phyloP scores from a whole-genome alignment of 2,113 vertebrate species.

The Helogale parvula region DNA sequence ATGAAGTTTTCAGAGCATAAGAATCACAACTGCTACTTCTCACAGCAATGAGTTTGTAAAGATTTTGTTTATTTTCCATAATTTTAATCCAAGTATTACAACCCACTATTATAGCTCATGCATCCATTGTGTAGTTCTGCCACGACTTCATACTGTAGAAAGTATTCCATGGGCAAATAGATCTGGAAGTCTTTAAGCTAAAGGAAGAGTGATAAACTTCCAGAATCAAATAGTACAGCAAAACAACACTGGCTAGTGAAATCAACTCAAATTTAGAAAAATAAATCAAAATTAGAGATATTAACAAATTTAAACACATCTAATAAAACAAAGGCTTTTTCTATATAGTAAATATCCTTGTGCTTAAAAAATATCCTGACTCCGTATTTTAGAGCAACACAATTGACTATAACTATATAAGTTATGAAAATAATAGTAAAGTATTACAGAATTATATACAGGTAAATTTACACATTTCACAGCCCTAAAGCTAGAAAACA shows the following conservation, averaged over 20 bases:
- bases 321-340: constrained; percentile 42
- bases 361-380: not conserved
- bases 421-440: constrained; percentile 49
- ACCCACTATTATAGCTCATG: not conserved
- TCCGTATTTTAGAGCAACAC: not conserved
- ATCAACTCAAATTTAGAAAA: constrained; percentile 30
- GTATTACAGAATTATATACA: not conserved
- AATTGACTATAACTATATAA: not conserved
- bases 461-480: not conserved
- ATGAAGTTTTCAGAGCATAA: constrained; percentile 46
- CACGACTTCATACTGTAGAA: constrained; percentile 14
- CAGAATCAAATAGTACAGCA: constrained; percentile 2
- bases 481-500: not conserved
- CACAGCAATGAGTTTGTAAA: constrained; percentile 14
- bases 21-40: constrained; percentile 20
- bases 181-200: not conserved
- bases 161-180: not conserved
- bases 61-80: constrained; percentile 39
- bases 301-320: not conserved
- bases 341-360: constrained; percentile 4
- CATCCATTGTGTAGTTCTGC: constrained; percentile 48
- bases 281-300: not conserved
- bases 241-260: not conserved
- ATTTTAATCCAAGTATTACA: constrained; percentile 30
- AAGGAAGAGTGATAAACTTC: not conserved